Evolutionary conservation across 2,888 invertebrate genomes (phyloP).

Genomic region (Andrena camellia): DNA sequence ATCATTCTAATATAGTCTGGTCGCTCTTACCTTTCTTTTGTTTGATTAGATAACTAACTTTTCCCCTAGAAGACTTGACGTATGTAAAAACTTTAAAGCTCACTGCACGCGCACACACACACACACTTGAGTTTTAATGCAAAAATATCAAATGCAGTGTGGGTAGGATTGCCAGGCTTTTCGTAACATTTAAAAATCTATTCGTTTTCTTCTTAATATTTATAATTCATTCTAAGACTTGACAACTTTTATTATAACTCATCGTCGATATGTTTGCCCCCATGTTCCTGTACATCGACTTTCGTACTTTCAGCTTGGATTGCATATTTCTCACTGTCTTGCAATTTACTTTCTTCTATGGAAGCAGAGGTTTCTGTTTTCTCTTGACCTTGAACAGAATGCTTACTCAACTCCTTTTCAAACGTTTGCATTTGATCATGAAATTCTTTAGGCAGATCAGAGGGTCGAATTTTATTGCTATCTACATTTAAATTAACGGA

Average conservation of each 20-base stretch:
- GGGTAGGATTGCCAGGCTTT: conserved; percentile 52
- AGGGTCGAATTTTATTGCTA: conserved; percentile 35
- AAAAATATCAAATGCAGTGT: conserved; percentile 69
- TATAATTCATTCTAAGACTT: conserved; percentile 62
- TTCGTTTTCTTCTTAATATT: conserved; percentile 53
- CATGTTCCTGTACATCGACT: conserved; percentile 53
- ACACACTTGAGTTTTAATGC: conserved; percentile 55
- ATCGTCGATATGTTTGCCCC: conserved; percentile 75
- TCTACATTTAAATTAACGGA: conserved; percentile 21
- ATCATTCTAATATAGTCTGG: conserved; percentile 33
- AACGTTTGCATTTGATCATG: conserved; percentile 58
- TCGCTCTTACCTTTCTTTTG: conserved; percentile 28
- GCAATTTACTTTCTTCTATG: conserved; percentile 29
- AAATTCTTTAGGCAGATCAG: conserved; percentile 63
- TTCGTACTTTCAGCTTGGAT: conserved; percentile 51
- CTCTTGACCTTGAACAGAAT: conserved; percentile 48
- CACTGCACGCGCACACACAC: conserved; percentile 40
- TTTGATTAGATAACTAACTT: conserved; percentile 35
- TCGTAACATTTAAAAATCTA: conserved; percentile 46
- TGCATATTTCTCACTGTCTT: conserved; percentile 50
- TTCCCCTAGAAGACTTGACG: conserved; percentile 32
- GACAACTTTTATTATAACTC: conserved; percentile 76
- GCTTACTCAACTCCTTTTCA: conserved; percentile 53
- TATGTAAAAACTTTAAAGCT: conserved; percentile 60
- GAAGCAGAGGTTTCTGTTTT: conserved; percentile 51